Evolutionary conservation across 2,113 vertebrate genomes (phyloP).

Genomic region (Nothobranchius furzeri): DNA sequence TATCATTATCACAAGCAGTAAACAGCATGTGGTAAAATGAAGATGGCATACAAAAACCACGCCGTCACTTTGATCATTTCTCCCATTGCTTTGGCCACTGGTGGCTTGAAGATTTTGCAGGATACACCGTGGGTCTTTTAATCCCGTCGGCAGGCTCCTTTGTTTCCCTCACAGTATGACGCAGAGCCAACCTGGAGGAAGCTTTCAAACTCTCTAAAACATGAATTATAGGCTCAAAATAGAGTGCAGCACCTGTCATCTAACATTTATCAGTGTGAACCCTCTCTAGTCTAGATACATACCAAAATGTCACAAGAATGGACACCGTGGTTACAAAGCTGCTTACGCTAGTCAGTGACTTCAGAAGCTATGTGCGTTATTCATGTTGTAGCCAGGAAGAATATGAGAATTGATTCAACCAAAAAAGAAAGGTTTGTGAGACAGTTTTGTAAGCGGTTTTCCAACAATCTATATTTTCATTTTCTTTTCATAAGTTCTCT

Average conservation of each 20-base stretch:
- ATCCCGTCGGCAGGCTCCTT: constrained; percentile 31
- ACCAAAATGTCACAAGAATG: constrained; percentile 54
- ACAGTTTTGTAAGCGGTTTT: too few relatives aligned
- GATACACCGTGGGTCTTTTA: constrained; percentile 21
- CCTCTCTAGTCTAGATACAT: constrained; percentile 18
- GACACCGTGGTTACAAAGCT: constrained; percentile 33
- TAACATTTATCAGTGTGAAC: constrained; percentile 44
- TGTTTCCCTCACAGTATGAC: constrained; percentile 46
- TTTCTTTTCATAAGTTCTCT: too few relatives aligned
- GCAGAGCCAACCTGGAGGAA: constrained; percentile 30
- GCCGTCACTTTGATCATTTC: constrained; percentile 39
- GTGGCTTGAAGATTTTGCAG: constrained; percentile 17
- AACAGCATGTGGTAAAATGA: constrained; percentile 24
- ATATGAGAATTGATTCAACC: not conserved
- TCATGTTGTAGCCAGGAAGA: not conserved
- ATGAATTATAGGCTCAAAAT: constrained; percentile 53
- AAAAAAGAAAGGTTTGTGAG: not conserved
- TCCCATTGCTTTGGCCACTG: not conserved
- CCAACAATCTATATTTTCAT: too few relatives aligned
- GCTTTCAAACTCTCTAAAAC: constrained; percentile 40
- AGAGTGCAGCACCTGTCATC: constrained; percentile 52
- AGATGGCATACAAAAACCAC: constrained; percentile 20
- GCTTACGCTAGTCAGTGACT: constrained; percentile 16
- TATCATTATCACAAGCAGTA: constrained; percentile 10
- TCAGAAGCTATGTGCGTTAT: not conserved